Evolutionary conservation across 2,113 vertebrate genomes (phyloP).

Genomic region (Sterna hirundo): DNA sequence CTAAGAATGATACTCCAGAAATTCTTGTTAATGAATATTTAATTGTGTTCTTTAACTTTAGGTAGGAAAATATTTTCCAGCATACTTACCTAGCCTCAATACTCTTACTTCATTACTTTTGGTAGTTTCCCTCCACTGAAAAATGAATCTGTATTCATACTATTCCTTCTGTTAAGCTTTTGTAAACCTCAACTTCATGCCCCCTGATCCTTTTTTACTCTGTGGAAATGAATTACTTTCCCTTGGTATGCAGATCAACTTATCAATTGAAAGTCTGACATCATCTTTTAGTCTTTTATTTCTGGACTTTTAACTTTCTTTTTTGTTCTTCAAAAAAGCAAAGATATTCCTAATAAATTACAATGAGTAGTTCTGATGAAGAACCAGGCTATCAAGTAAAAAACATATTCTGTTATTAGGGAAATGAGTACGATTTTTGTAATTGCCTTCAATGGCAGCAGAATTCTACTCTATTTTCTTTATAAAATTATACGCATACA

Average conservation of each 20-base stretch:
- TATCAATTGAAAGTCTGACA: slow-evolving; percentile 12
- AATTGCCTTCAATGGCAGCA: not conserved
- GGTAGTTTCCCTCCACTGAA: not conserved
- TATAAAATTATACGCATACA: not conserved
- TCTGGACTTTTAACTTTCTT: not conserved
- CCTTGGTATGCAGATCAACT: not conserved
- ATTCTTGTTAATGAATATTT: slow-evolving; percentile 16
- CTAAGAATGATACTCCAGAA: not conserved
- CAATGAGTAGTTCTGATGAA: not conserved
- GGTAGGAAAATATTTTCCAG: not conserved
- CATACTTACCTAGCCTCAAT: not conserved
- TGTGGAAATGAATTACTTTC: slow-evolving; percentile 29
- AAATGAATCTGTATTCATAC: slow-evolving; percentile 22
- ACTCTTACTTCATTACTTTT: slow-evolving; percentile 2
- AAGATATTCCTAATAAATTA: not conserved
- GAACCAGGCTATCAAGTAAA: not conserved
- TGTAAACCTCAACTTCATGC: not conserved
- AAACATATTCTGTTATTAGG: not conserved
- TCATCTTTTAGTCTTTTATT: slow-evolving; percentile 1
- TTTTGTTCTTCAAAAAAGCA: not conserved
- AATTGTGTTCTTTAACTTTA: not conserved
- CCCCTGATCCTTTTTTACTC: not conserved
- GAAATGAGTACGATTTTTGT: not conserved
- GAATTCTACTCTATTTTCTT: not conserved
- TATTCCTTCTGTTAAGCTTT: slow-evolving; percentile 8